Evolutionary conservation across 2,113 vertebrate genomes (phyloP).

Genomic region (Pelodiscus sinensis): DNA sequence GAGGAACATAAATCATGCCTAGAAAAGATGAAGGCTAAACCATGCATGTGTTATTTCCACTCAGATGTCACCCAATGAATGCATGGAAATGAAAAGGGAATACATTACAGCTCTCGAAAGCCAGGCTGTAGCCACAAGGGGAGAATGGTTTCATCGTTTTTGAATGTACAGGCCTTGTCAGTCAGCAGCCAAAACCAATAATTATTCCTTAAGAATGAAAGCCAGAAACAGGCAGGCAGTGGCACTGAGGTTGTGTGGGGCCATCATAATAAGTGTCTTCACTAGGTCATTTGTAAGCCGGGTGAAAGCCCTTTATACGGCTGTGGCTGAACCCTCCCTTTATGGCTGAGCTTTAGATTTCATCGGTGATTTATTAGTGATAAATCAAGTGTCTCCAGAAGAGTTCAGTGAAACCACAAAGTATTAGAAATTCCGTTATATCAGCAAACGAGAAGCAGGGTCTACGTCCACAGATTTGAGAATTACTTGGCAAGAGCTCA

Average conservation of each 20-base stretch:
- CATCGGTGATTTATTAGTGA: constrained; percentile 70
- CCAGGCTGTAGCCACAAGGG: neutral
- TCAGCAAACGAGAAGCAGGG: constrained; percentile 47
- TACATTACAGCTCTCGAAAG: fast-evolving
- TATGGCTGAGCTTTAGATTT: constrained; percentile 64
- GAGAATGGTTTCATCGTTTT: neutral
- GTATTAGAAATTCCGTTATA: constrained; percentile 45
- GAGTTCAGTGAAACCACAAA: constrained; percentile 63
- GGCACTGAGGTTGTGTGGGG: neutral
- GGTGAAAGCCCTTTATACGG: constrained; percentile 38
- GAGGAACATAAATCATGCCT: constrained; percentile 49
- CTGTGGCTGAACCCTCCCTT: constrained; percentile 54
- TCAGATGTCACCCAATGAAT: neutral
- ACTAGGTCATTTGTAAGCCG: constrained; percentile 9
- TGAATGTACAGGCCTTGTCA: neutral
- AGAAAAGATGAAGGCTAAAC: neutral
- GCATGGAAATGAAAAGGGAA: neutral
- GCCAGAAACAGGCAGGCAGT: neutral
- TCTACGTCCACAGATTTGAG: neutral
- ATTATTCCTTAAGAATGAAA: constrained; percentile 32
- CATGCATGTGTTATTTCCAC: neutral
- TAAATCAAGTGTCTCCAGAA: constrained; percentile 58
- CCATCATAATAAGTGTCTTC: constrained; percentile 33
- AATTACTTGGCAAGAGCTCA: constrained; percentile 57
- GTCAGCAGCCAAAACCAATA: constrained; percentile 1